phyloP scores from a whole-genome alignment of 2,113 vertebrate species.

The Callospermophilus lateralis region DNA sequence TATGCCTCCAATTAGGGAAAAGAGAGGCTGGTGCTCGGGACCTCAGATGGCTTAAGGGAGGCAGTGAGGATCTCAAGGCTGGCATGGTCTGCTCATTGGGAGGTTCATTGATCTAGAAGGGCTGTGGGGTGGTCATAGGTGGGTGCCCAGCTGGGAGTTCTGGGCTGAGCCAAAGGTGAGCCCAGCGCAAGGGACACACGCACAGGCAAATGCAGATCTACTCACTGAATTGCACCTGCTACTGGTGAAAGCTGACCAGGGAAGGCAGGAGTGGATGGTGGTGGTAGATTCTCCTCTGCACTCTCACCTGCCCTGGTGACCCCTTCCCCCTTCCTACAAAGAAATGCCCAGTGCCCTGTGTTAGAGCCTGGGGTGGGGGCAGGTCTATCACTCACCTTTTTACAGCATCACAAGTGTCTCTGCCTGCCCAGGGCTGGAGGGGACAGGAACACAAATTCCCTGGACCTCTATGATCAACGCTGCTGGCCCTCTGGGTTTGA shows the following conservation, averaged over 20 bases:
- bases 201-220: neutral
- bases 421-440: neutral
- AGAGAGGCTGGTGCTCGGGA: neutral
- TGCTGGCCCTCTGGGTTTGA: neutral
- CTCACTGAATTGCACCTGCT: neutral
- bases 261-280: neutral
- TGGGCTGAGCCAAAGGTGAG: neutral
- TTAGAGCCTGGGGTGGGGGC: neutral
- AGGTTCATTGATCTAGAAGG: neutral
- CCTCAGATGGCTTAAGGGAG: neutral
- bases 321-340: neutral
- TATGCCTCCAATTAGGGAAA: neutral
- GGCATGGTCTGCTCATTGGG: neutral
- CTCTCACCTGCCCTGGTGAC: accelerated
- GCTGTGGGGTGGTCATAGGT: neutral
- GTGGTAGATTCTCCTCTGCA: neutral
- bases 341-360: neutral
- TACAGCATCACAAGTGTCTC: neutral
- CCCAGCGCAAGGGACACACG: neutral
- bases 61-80: accelerated
- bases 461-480: neutral
- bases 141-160: neutral
- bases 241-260: neutral
- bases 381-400: neutral
- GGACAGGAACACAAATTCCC: neutral